Conservation (phyloP, 2,113 vertebrate genomes). For the Symphodus melops region DNA sequence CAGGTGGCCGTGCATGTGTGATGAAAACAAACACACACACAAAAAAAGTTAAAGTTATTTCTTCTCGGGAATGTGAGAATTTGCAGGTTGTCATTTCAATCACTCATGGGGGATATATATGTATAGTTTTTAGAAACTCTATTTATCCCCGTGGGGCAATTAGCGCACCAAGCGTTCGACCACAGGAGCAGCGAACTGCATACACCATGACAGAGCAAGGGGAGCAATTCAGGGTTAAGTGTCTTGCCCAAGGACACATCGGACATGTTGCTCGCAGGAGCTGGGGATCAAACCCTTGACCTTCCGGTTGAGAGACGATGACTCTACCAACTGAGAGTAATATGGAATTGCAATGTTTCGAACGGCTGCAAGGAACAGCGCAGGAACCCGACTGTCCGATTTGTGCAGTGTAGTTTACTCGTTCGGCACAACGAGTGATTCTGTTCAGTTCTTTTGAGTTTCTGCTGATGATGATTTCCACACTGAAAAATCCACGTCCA, state of each 20-base stretch:
- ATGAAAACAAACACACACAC: constrained; percentile 12
- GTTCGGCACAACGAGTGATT: not conserved
- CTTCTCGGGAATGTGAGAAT: constrained; percentile 1
- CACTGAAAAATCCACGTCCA: not conserved
- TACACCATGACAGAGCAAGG: too few species aligned
- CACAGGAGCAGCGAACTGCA: too few species aligned
- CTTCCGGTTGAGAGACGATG: too few species aligned
- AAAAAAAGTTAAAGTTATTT: not conserved
- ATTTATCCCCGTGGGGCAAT: too few species aligned
- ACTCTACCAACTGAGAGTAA: too few species aligned
- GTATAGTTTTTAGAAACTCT: too few species aligned
- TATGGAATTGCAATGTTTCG: not conserved
- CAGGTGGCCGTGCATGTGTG: constrained; percentile 45
- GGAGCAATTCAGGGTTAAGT: too few species aligned
- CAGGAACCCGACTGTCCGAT: not conserved
- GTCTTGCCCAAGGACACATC: too few species aligned
- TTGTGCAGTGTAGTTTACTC: not conserved
- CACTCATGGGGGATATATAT: constrained; percentile 2
- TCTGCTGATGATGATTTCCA: not conserved
- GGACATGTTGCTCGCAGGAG: too few species aligned
- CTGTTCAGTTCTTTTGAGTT: not conserved
- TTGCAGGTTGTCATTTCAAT: constrained; percentile 8
- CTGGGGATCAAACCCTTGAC: too few species aligned
- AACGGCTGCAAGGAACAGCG: constrained; percentile 5
- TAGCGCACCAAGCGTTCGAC: too few species aligned